Evolutionary conservation across 2,888 invertebrate species (phyloP), one percentile per base, ranked within the genome.

Genomic region (Osmoderma eremita): DNA sequence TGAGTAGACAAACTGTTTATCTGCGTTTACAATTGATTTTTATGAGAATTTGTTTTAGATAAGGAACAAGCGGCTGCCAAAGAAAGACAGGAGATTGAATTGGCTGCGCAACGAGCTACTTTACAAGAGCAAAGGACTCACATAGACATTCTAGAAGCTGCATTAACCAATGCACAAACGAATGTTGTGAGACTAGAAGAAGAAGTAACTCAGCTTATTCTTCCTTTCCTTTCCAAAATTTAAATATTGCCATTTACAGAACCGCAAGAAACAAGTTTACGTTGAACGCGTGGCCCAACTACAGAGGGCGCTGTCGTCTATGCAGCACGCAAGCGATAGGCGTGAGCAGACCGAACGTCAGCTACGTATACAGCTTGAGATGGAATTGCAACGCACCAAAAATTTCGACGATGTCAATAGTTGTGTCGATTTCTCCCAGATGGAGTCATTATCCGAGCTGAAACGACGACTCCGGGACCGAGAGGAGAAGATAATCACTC

Each of bases 71-170:
- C 90, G 63, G 92, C 92, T 65, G 90, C 91, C n/a, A 95, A 94
- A 81, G 96, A 97, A 80, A 85, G 95, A 41, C 94, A 96, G 79
- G 95, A 95, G 83, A 92, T 95, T 70, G 96, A 97, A 83, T 86
- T 96, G 78, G 90, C 92, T 13, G 94, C 95, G 0, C 95, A 95
- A 80, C 86, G 93, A 74, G 93, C 93, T 13, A 95, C 95, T 12
- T 83, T 96, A 69, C 93, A 95, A 79, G 96, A 97, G 78, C 96
- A 96, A 79, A 86, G 95, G 70, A 94, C 93, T 22, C 95, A 96
- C 81, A 95, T 96, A 78, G 95, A 94, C 76, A 94, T 97, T 75
- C 86, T 97, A 62, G 95, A 97, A 80, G 94, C 92, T 20, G 96
- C 96, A 64, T 86, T 97, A 70, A 93, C 92, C 64, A 95, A 94